Evolutionary conservation across 2,888 invertebrate genomes (phyloP), one percentile per base, ranked within the genome.

Genomic region (Tetranychus piercei): DNA sequence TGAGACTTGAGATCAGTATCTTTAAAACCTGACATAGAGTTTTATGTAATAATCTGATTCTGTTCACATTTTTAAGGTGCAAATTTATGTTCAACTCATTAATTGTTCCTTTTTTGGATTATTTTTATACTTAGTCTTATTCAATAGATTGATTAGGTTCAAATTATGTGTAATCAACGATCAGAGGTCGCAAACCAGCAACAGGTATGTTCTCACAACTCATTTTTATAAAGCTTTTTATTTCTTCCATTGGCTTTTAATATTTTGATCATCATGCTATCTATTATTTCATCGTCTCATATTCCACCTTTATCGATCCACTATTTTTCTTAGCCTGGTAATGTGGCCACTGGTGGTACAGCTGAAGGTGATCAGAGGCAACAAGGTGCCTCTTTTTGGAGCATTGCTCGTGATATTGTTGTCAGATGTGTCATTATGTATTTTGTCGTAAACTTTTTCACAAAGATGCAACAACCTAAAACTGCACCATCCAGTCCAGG

Each of bases 351-450:
- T 22, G 69, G 2, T 20, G 69, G 69, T 20, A 7, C n/a, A 66
- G 20, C 66, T 11, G 69, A 20, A 8, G 22, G 20, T 23, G 34
- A 22, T 69, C 69, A 69, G 69, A 23, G 22, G 22, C 20, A 66
- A 20, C 66, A 69, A 69, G 69, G 22, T 23, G 23, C 11, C 69
- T 69, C 69, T 34, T 72, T 76, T 55, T 78, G 76, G 77, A 75
- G 76, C 7, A 76, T 78, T 45, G 34, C 75, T 23, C 77, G 78
- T 74, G 78, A 77, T 55, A 75, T 78, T 15, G 88, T 94, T 72
- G 86, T 95, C 74, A 87, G 95, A 79, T 93, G 90, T 76, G 84
- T 95, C 75, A 89, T 96, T 78, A 91, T 96, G 78, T 96, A 95
- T 83, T 92, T 94, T 81, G 90, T 96, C 69, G 90, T 90, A 77